Conservation (phyloP, 35 echinoderm and acorn worm species). For the Apostichopus japonicus region DNA sequence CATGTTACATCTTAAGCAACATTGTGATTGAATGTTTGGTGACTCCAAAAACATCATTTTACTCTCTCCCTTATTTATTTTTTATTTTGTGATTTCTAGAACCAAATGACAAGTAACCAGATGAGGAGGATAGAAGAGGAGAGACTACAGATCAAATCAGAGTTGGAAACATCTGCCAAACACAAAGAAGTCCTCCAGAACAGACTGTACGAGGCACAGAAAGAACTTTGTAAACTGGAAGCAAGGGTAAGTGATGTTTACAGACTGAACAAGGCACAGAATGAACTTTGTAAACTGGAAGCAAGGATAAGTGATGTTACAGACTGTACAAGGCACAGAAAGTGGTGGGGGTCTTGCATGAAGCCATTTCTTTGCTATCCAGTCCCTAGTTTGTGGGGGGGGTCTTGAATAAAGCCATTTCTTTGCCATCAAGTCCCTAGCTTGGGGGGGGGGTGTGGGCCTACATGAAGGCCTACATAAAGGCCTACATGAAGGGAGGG, state of each 20-base stretch:
- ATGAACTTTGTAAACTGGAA: slow-evolving; percentile 90
- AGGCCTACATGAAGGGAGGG: too few relatives aligned
- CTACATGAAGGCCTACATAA: too few relatives aligned
- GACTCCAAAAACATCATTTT: too few relatives aligned
- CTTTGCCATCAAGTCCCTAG: too few relatives aligned
- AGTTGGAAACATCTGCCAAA: slow-evolving; percentile 63
- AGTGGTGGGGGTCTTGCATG: too few relatives aligned
- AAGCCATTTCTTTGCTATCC: too few relatives aligned
- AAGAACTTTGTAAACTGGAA: slow-evolving; percentile 91
- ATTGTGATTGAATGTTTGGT: too few relatives aligned
- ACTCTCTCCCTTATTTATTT: background rate
- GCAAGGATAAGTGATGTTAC: slow-evolving; percentile 71
- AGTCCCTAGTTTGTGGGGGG: too few relatives aligned
- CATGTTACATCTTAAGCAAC: too few relatives aligned
- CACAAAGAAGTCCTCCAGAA: slow-evolving; percentile 81
- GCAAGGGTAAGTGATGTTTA: slow-evolving; percentile 72
- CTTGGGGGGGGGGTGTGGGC: too few relatives aligned
- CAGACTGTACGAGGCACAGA: slow-evolving; percentile 71
- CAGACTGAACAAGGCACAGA: slow-evolving; percentile 69
- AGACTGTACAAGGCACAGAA: slow-evolving; percentile 75
- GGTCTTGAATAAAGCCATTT: too few relatives aligned
- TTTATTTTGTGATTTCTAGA: slow-evolving; percentile 55
- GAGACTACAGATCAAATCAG: slow-evolving; percentile 78
- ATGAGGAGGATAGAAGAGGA: slow-evolving; percentile 94
- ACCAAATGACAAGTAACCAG: slow-evolving; percentile 99